Conservation (phyloP, 2,113 vertebrate genomes). For the Psilopogon haemacephalus region DNA sequence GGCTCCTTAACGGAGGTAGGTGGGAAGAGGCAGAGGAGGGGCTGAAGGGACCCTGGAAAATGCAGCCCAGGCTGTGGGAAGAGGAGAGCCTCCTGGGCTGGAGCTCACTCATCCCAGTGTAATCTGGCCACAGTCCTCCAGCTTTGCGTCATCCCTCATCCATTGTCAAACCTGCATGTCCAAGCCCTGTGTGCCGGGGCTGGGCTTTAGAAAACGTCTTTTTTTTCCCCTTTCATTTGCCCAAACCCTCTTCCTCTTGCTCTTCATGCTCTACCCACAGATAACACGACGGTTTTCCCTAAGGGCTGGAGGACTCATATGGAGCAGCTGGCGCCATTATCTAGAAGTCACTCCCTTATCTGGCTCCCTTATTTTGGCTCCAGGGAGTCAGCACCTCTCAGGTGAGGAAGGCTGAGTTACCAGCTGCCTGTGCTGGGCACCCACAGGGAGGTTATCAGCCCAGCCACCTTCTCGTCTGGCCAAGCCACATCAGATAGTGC, state of each 20-base stretch:
- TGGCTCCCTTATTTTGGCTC: neutral
- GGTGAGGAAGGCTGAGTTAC: slow-evolving; percentile 39
- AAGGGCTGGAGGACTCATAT: fast-evolving
- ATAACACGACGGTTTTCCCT: neutral
- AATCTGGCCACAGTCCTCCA: neutral
- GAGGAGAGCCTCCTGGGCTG: fast-evolving
- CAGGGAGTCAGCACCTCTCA: neutral
- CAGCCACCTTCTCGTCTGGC: slow-evolving; percentile 15
- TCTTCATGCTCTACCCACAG: neutral
- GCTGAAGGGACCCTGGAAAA: neutral
- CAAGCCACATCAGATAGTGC: neutral
- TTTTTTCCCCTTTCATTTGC: neutral
- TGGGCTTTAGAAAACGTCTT: neutral
- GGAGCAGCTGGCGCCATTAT: slow-evolving; percentile 1
- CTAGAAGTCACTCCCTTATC: slow-evolving; percentile 41
- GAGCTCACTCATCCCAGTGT: fast-evolving
- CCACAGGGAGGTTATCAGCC: neutral
- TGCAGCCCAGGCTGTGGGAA: neutral
- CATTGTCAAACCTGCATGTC: neutral
- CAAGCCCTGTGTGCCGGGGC: fast-evolving
- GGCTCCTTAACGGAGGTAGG: neutral
- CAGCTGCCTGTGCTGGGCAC: neutral
- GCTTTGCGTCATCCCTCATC: neutral
- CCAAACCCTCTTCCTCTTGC: neutral
- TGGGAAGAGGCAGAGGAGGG: neutral